Evolutionary conservation across 2,888 invertebrate genomes (phyloP), one percentile per base, ranked within the genome.

Genomic region (Cremastobaeus sp.): DNA sequence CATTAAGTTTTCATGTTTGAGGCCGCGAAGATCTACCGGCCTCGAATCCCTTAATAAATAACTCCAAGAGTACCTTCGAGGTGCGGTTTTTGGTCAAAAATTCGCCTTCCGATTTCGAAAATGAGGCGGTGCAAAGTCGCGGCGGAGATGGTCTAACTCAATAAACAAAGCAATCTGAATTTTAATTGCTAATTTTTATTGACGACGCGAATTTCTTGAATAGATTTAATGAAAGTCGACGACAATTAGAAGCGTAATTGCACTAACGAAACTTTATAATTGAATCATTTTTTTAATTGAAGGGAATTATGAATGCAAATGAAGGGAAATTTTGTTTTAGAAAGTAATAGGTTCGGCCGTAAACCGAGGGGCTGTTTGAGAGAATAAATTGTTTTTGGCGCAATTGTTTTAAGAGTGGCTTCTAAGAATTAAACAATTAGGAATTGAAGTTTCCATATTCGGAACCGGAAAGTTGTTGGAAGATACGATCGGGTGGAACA

Each of bases 181-280:
- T 35, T 37, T 35, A 54, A 54, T 54, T 54, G 54, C 54, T 28
- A 54, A 39, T 39, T 37, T 54, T 39, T 54, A 39, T 39, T 54
- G 54, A 39, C 54, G 30, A n/a, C 15, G 28, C 15, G 28, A 54
- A 25, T 39, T 39, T 17, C 54, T 54, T 37, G 28, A 54, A 17
- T 5, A 9, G 6, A 4, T 34, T 47, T 47, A 20, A 34, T 50
- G 34, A 28, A 54, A 39, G 17, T 37, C 18, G 20, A 25, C 17
- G 17, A 11, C 55, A 41, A 55, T 55, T 35, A 55, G 9, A 18
- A 17, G 41, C 12, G 41, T 55, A 41, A 55, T 41, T 52, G 25
- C 37, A 15, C 14, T 37, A 34, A 39, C 21, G 35, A 11, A 52
- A 35, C 9, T 52, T 52, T 52, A 35, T 52, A 52, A 52, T 52